Conservation (phyloP, 2,888 invertebrate species). For the Catocala fraxini region DNA sequence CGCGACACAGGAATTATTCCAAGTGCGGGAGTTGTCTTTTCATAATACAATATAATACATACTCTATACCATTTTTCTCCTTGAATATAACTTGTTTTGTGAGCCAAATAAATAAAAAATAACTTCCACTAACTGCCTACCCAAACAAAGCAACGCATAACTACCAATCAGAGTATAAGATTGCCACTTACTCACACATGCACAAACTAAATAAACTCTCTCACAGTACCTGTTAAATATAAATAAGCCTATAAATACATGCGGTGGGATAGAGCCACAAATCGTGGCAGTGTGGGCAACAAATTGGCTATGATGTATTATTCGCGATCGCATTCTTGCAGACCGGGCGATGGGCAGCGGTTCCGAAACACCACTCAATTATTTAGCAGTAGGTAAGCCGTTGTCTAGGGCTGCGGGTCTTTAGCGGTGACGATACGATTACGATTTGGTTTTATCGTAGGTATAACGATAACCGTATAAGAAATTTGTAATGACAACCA, state of each 20-base stretch:
- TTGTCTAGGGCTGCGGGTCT: conserved; percentile 10
- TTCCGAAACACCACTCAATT: conserved; percentile 40
- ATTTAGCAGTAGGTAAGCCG: conserved; percentile 44
- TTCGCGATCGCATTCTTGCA: conserved; percentile 21
- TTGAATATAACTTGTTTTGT: too few species aligned
- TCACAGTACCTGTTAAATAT: conserved; percentile 29
- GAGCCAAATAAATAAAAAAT: too few species aligned
- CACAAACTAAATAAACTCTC: not conserved
- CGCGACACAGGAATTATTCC: too few species aligned
- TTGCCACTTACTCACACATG: not conserved
- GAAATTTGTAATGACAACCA: too few species aligned
- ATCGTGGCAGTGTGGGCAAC: conserved; percentile 11
- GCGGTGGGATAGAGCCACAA: not conserved
- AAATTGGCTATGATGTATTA: conserved; percentile 28
- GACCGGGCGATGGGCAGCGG: conserved; percentile 26
- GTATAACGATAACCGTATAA: too few species aligned
- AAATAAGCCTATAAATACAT: conserved; percentile 36
- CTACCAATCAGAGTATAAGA: not conserved
- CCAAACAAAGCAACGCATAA: too few species aligned
- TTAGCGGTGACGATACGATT: conserved; percentile 23
- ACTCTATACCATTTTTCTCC: too few species aligned
- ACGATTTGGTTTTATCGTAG: not conserved
- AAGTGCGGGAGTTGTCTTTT: too few species aligned
- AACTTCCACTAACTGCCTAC: too few species aligned
- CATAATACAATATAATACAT: too few species aligned